Conservation (phyloP, 2,113 vertebrate genomes). For the Empidonax alnorum region DNA sequence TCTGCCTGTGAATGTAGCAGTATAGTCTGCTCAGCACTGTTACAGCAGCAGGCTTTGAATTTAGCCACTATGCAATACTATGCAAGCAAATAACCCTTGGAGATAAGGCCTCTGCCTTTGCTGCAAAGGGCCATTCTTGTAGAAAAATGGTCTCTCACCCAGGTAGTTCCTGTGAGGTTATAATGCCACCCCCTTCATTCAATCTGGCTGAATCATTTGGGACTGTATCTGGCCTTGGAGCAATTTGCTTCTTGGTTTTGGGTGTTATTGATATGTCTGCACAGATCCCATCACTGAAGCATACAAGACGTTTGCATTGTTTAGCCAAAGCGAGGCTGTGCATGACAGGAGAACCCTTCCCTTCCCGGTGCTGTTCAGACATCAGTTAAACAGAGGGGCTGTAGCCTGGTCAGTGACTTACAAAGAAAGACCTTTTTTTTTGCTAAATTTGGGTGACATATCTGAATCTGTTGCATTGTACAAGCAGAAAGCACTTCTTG, state of each 20-base stretch:
- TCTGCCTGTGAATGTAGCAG: background rate
- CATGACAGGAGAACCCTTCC: background rate
- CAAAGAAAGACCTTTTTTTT: background rate
- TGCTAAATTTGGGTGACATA: background rate
- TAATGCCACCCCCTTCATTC: background rate
- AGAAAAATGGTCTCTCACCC: background rate
- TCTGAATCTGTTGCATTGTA: background rate
- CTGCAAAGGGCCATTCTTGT: background rate
- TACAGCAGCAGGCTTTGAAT: background rate
- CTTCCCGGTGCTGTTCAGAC: background rate
- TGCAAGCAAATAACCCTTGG: background rate
- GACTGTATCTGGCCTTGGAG: background rate
- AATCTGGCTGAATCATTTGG: background rate
- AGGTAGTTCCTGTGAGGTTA: background rate
- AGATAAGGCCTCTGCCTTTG: background rate
- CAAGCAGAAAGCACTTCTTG: background rate
- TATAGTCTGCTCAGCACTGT: background rate
- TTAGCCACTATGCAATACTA: background rate
- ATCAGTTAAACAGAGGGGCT: background rate
- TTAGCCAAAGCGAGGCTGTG: background rate
- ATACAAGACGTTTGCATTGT: background rate
- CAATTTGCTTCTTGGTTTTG: background rate
- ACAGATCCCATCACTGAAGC: background rate
- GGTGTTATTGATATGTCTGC: background rate
- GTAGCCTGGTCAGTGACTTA: background rate